Conservation (phyloP, 2,888 invertebrate genomes). For the Rhamphomyia laevipes region DNA sequence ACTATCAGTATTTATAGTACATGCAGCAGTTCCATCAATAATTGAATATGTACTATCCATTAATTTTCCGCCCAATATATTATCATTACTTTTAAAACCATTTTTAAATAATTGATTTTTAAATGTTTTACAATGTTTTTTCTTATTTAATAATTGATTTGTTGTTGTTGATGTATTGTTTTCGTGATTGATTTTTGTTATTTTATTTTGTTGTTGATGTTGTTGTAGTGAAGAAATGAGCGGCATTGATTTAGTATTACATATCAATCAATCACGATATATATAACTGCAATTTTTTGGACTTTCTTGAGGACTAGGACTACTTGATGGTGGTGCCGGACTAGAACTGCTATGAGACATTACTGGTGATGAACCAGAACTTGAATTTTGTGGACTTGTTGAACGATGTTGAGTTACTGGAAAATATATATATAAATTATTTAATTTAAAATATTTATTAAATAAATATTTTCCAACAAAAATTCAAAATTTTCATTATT, state of each 20-base stretch:
- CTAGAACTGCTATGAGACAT: slow-evolving; percentile 40
- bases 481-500: no score
- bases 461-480: background rate
- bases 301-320: slow-evolving; percentile 40
- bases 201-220: slow-evolving; percentile 8
- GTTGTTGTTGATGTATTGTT: slow-evolving; percentile 21
- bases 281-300: slow-evolving; percentile 40
- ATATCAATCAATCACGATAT: slow-evolving; percentile 41
- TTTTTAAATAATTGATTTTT: slow-evolving; percentile 11
- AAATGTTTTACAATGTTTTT: background rate
- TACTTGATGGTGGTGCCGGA: slow-evolving; percentile 40
- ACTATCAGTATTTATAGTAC: slow-evolving; percentile 3
- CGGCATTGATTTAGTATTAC: slow-evolving; percentile 39
- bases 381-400: slow-evolving; percentile 39
- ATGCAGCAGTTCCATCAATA: slow-evolving; percentile 6
- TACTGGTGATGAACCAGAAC: slow-evolving; percentile 39
- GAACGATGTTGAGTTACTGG: slow-evolving; percentile 40
- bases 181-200: slow-evolving; percentile 19
- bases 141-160: slow-evolving; percentile 16
- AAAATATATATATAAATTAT: slow-evolving; percentile 9
- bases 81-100: background rate
- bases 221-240: slow-evolving; percentile 22
- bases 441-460: background rate
- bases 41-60: no score
- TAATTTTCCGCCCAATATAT: no score